Conservation (phyloP, 1,140 invertebrate genomes). For the Trypoxylus dichotomus region DNA sequence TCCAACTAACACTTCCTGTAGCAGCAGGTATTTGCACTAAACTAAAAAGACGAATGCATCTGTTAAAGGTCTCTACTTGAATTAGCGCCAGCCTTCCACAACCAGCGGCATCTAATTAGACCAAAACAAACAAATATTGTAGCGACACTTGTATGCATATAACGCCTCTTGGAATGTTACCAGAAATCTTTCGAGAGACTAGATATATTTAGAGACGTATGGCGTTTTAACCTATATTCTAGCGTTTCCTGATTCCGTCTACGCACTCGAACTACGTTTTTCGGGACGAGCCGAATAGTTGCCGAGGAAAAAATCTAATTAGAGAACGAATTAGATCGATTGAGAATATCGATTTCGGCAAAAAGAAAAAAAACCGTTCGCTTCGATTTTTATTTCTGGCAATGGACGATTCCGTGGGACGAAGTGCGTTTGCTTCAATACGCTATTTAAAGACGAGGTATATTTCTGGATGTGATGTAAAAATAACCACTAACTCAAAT, state of each 20-base stretch:
- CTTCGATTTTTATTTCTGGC: constrained; percentile 1
- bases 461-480: neutral
- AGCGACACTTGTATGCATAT: neutral
- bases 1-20: neutral
- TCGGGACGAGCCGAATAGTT: neutral
- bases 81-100: neutral
- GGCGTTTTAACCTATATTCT: constrained; percentile 13
- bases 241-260: constrained; percentile 9
- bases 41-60: neutral
- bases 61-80: neutral
- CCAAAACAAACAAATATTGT: constrained; percentile 17
- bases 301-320: neutral
- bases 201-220: constrained; percentile 1
- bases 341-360: neutral
- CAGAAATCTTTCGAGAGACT: neutral
- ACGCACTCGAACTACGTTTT: constrained; percentile 2
- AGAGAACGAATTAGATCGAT: neutral
- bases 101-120: neutral
- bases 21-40: neutral
- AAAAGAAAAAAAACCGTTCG: neutral
- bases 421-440: neutral
- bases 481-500: constrained; percentile 20
- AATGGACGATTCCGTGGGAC: neutral
- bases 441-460: neutral
- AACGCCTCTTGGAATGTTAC: constrained; percentile 15